These are phyloP conservation scores for Chaunax sp. DNA, from an alignment of 2,797 vertebrate species.

Conservation along the genomic window DNA sequence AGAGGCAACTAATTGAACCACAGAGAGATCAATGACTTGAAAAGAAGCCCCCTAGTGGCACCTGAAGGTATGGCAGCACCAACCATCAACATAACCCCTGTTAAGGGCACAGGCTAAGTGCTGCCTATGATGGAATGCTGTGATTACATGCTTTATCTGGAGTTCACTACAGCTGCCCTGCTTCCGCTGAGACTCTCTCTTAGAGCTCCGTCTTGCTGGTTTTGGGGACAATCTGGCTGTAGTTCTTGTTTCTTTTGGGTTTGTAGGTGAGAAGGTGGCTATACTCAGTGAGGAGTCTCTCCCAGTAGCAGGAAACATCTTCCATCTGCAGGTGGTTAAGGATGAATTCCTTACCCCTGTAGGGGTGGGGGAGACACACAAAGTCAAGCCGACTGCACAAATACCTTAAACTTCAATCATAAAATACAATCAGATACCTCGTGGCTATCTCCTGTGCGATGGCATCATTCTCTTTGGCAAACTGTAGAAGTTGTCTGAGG, in stretches of 20 bases:
- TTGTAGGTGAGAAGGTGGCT: slow-evolving; percentile 89
- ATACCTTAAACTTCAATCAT: background rate
- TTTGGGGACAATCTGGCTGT: slow-evolving; percentile 83
- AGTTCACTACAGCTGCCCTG: slow-evolving; percentile 10
- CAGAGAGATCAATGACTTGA: background rate
- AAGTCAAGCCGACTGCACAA: background rate
- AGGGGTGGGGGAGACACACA: background rate
- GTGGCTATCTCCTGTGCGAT: slow-evolving; percentile 89
- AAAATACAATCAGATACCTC: slow-evolving; percentile 79
- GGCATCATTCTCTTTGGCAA: slow-evolving; percentile 92
- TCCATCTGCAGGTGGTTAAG: slow-evolving; percentile 90
- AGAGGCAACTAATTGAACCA: background rate
- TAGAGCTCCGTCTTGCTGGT: slow-evolving; percentile 87
- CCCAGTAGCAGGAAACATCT: slow-evolving; percentile 96
- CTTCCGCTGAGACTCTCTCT: slow-evolving; percentile 4
- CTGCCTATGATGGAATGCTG: background rate
- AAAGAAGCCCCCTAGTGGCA: slow-evolving; percentile 6
- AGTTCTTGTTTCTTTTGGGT: slow-evolving; percentile 84
- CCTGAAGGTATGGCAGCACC: slow-evolving; percentile 4
- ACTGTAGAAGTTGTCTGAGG: slow-evolving; percentile 90
- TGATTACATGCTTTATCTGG: slow-evolving; percentile 31
- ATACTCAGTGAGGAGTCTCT: slow-evolving; percentile 89
- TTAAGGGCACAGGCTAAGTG: background rate
- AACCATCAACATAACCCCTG: background rate
- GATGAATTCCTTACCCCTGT: slow-evolving; percentile 92